Percentiles rank a stretch among this genome's conserved stretches.
These are phyloP conservation scores for Aviceda subcristata DNA, from an alignment of 2,113 vertebrate species.

Conservation along the genomic window DNA sequence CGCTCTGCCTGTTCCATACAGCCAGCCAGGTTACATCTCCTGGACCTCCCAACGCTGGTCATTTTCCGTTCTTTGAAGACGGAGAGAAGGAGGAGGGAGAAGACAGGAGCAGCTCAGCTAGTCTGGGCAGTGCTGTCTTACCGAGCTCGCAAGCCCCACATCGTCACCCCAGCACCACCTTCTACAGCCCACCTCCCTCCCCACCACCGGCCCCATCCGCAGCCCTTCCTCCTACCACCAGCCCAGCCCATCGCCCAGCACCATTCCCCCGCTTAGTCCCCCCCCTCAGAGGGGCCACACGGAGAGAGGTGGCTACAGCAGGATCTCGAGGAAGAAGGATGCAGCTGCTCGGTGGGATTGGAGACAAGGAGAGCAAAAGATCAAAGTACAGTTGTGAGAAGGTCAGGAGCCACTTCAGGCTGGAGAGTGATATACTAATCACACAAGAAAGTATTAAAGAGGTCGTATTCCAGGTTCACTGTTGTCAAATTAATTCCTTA, in stretches of 20 bases:
- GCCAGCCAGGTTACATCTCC: not conserved
- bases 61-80: not conserved
- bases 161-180: not conserved
- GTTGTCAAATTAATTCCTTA: not conserved
- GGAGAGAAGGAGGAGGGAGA: not conserved
- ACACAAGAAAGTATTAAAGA: not conserved
- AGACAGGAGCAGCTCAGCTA: not conserved
- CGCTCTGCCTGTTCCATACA: not conserved
- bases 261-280: not conserved
- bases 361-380: not conserved
- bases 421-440: not conserved
- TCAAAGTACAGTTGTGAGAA: not conserved
- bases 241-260: not conserved
- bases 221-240: not conserved
- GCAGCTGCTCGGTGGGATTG: not conserved
- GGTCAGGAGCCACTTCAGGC: not conserved
- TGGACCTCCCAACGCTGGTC: not conserved
- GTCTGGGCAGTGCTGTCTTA: not conserved
- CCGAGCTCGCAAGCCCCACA: not conserved
- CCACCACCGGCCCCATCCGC: not conserved
- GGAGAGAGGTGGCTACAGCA: not conserved
- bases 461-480: not conserved
- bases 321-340: not conserved
- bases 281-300: not conserved
- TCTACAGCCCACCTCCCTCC: not conserved